phyloP scores from a whole-genome alignment of 2,113 vertebrate genomes.

The rabbit (Oryctolagus cuniculus) region mOryCun1.1 NC_091436.1:38459001-38459500 shows the following conservation, averaged over 20 bases:
- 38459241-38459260: background rate
- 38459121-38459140: background rate
- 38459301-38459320: background rate
- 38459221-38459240: background rate
- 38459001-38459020: background rate
- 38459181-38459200: background rate
- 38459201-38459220: background rate
- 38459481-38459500: background rate
- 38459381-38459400: background rate
- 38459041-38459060: background rate
- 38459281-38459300: background rate
- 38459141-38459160: background rate
- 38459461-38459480: background rate
- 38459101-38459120: background rate
- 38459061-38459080: background rate
- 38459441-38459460: no score
- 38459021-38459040: background rate
- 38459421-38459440: background rate
- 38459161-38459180: background rate
- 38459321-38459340: background rate
- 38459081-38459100: background rate
- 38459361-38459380: background rate
- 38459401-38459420: background rate
- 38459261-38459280: slow-evolving; percentile 5
- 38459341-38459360: background rate